Conservation (phyloP, 2,888 invertebrate species). For the Cerastis rubricosa region DNA sequence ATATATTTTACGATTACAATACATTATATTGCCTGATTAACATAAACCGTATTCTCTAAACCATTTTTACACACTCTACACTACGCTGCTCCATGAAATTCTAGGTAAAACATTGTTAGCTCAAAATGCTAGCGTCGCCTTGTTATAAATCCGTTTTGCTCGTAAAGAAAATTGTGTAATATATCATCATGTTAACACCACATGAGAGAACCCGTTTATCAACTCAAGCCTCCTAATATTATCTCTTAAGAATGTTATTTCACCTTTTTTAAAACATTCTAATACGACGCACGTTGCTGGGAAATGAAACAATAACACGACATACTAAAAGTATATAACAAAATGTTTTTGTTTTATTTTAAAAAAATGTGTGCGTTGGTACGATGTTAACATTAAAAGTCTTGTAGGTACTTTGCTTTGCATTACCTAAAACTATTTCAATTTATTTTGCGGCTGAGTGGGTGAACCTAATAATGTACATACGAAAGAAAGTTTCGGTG, state of each 20-base stretch:
- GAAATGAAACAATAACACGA: constrained; percentile 58
- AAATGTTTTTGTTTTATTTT: constrained; percentile 22
- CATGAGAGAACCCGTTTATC: constrained; percentile 84
- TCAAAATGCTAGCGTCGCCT: constrained; percentile 76
- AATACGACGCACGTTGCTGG: constrained; percentile 42
- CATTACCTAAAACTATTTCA: constrained; percentile 29
- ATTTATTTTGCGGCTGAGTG: constrained; percentile 28
- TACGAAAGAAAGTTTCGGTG: constrained; percentile 8
- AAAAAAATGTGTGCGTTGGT: constrained; percentile 8
- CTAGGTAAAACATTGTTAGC: constrained; percentile 70
- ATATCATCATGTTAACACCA: constrained; percentile 86
- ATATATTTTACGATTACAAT: constrained; percentile 59
- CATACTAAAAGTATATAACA: constrained; percentile 30
- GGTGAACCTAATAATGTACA: constrained; percentile 33
- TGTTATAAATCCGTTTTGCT: constrained; percentile 85
- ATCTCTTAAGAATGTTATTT: constrained; percentile 73
- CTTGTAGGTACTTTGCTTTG: background rate
- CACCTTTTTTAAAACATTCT: constrained; percentile 65
- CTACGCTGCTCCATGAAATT: constrained; percentile 61
- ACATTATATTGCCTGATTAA: constrained; percentile 58
- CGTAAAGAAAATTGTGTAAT: constrained; percentile 88
- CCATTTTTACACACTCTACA: constrained; percentile 47
- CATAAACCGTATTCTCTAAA: constrained; percentile 58
- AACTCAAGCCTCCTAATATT: constrained; percentile 84
- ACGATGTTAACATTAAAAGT: constrained; percentile 31